Evolutionary conservation across 2,797 vertebrate species (phyloP).

Genomic region (Etheostoma perlongum): DNA sequence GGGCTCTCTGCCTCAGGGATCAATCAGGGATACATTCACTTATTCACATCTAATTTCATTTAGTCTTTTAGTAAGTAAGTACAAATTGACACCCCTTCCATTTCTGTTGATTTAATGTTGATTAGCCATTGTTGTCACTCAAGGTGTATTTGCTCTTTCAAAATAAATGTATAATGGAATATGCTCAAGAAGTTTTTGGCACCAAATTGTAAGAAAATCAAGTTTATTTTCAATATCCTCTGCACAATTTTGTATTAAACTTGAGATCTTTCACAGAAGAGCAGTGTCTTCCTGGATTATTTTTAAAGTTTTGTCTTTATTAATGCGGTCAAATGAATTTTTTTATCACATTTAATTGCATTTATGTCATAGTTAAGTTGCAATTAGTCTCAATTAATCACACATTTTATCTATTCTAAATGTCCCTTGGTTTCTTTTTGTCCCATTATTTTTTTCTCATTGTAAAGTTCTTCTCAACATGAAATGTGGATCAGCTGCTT

Average conservation of each 20-base stretch:
- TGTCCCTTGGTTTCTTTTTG: no score
- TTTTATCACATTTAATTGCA: no score
- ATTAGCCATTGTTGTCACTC: neutral
- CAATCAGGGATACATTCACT: slow-evolving; percentile 9
- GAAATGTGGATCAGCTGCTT: no score
- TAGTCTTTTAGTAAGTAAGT: neutral
- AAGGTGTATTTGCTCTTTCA: neutral
- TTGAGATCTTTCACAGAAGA: slow-evolving; percentile 28
- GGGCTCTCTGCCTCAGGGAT: neutral
- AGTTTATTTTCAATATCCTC: neutral
- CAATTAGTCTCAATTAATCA: no score
- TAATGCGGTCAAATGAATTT: no score
- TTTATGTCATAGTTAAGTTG: no score
- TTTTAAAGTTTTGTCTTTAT: neutral
- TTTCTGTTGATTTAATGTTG: neutral
- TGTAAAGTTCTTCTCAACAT: no score
- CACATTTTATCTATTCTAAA: no score
- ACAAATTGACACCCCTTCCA: neutral
- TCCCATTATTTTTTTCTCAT: no score
- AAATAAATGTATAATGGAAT: neutral
- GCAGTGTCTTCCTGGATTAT: slow-evolving; percentile 1
- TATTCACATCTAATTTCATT: neutral
- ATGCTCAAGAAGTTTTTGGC: slow-evolving; percentile 28
- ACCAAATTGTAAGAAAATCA: slow-evolving; percentile 21
- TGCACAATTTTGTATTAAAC: slow-evolving; percentile 35